Evolutionary conservation across 2,113 vertebrate species (phyloP).

Genomic region (Sardina pilchardus): DNA sequence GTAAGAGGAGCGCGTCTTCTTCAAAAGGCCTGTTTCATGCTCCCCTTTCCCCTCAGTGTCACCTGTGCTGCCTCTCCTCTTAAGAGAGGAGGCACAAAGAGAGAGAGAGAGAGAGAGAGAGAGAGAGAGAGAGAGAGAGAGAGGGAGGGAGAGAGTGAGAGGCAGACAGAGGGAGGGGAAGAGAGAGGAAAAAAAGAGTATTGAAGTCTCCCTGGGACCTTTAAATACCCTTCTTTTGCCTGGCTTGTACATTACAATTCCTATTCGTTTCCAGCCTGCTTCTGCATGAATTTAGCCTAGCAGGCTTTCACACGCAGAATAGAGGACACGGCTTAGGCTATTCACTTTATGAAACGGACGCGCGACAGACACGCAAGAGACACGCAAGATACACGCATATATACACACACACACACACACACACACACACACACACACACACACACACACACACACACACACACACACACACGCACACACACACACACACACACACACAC

Average conservation of each 20-base stretch:
- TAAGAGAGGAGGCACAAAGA: not conserved
- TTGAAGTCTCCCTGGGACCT: not conserved
- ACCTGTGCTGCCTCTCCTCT: slow-evolving; percentile 25
- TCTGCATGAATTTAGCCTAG: not conserved
- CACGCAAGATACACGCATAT: not conserved
- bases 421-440: not conserved
- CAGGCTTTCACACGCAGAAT: not conserved
- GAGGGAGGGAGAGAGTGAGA: too few species aligned
- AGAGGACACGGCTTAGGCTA: not conserved
- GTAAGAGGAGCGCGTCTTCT: slow-evolving; percentile 7
- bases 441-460: not conserved
- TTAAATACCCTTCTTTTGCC: not conserved
- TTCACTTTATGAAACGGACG: not conserved
- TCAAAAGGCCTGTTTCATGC: slow-evolving; percentile 39
- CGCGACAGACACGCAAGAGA: not conserved
- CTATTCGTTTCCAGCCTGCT: not conserved
- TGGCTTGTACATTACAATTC: too few species aligned
- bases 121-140: not conserved
- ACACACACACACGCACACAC: not conserved
- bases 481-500: not conserved
- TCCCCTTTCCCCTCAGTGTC: slow-evolving; percentile 33
- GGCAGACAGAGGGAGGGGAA: not conserved
- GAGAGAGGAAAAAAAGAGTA: not conserved
- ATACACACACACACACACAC: not conserved
- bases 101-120: not conserved